Evolutionary conservation across 2,888 invertebrate species (phyloP).

Genomic region (Drosophila niveifrons): DNA sequence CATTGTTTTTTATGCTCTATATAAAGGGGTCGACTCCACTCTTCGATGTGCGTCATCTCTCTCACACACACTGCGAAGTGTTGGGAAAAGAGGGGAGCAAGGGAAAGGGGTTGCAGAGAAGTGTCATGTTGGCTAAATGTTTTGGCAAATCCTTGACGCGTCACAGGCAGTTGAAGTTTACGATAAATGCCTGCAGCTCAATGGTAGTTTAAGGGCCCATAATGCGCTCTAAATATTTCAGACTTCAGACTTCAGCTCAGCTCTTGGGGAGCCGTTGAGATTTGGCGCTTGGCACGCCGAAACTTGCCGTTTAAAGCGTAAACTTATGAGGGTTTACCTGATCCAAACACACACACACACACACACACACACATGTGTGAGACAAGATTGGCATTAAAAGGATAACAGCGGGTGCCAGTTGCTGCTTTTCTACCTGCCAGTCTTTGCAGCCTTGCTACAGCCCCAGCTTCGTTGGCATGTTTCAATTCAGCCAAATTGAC

Average conservation of each 20-base stretch:
- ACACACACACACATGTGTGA: not conserved
- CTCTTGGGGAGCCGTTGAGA: conserved; percentile 25
- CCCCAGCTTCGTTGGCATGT: conserved; percentile 16
- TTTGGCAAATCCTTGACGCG: conserved; percentile 80
- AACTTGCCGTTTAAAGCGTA: conserved; percentile 51
- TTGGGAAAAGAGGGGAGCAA: not conserved
- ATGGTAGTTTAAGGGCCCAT: conserved; percentile 60
- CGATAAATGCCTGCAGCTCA: conserved; percentile 76
- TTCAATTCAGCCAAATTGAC: conserved; percentile 67
- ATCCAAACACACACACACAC: not conserved
- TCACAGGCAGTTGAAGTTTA: conserved; percentile 79
- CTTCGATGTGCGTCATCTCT: not conserved
- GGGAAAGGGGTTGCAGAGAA: conserved; percentile 42
- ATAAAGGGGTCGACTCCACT: conserved; percentile 20
- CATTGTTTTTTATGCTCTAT: conserved; percentile 72
- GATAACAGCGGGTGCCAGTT: conserved; percentile 36
- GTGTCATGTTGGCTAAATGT: conserved; percentile 81
- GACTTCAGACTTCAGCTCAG: conserved; percentile 30
- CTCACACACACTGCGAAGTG: not conserved
- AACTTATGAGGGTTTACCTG: conserved; percentile 55
- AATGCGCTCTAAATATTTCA: conserved; percentile 74
- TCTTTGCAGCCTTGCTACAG: not conserved
- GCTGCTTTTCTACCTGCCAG: not conserved
- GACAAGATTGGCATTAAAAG: conserved; percentile 50
- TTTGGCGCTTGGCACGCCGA: conserved; percentile 23